phyloP scores from a whole-genome alignment of 2,113 vertebrate species.

The Albula goreensis region DNA sequence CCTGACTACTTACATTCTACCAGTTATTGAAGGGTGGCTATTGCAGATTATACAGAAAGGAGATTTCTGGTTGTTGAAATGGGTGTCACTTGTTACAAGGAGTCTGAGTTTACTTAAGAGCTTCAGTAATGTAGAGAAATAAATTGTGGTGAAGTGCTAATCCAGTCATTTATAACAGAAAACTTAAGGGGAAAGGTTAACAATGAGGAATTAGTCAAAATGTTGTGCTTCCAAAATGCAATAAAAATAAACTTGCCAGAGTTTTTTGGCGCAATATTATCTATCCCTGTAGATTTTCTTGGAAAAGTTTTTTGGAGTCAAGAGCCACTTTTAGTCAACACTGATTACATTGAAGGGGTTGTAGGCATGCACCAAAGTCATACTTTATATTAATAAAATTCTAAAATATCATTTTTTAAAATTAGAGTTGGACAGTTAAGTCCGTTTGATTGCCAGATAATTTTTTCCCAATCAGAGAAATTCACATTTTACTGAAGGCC shows the following conservation, averaged over 20 bases:
- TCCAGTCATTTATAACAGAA: not conserved
- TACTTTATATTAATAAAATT: not conserved
- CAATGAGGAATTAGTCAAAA: not conserved
- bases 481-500: not conserved
- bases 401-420: not conserved
- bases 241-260: not conserved
- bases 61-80: not conserved
- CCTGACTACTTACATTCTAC: not conserved
- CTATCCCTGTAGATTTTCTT: not conserved
- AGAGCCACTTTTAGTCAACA: not conserved
- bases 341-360: not conserved
- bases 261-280: not conserved
- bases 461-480: not conserved
- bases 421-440: not conserved
- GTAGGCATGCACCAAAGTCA: not conserved
- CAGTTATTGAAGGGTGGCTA: not conserved
- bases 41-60: not conserved
- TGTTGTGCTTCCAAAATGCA: not conserved
- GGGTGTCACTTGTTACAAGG: not conserved
- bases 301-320: not conserved
- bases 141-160: not conserved
- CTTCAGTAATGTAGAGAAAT: not conserved
- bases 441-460: not conserved
- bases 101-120: too few species aligned
- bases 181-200: not conserved